Evolutionary conservation across 1,140 invertebrate species (phyloP), one percentile per base, ranked within the genome.

Genomic region (Sarcophaga bullata): DNA sequence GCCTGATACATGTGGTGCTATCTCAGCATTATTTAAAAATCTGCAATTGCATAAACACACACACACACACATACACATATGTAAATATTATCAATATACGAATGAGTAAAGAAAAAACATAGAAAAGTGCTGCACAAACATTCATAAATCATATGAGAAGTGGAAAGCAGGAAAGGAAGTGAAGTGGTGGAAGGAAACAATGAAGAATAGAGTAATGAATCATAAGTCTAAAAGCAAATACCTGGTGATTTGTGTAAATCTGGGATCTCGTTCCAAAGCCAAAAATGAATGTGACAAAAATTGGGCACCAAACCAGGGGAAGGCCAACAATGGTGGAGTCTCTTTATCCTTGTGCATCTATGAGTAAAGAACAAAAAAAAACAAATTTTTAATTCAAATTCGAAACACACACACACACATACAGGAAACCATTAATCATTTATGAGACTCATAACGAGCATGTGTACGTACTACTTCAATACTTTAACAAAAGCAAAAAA

Each of bases 301-400:
- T 84, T 93, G 93, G 10, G 93, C 92, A 62, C 92, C 91, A 84
- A 93, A 92, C 93, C 93, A 93, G 4, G 93, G 93, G 83, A 93
- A 93, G 5, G 92, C 92, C 52, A 93, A 84, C 37, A 93, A 86
- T n/a, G 93, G 93, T 9, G 93, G 93, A 5, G 93, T 93, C 86
- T 93, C 93, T 87, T 93, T 93, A 84, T 93, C 92, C 83, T 91
- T 90, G 86, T 93, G 91, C 86, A 92, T 90, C 89, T 90, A 80
- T 50, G 19, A 6, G 54, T 15, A n/a, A 58, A n/a, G 54, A 72
- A 78, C 13, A 15, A 37, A 73, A 49, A 80, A 58, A 73, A 73
- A 75, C 25, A 48, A 82, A 17, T 2, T 37, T 37, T 37, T 2
- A 37, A 37, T 37, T 37, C 25, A 37, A 37, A 37, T 37, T 37